These are phyloP conservation scores for Cydia amplana DNA, from an alignment of 1,140 invertebrate genomes.

Conservation along the genomic window DNA sequence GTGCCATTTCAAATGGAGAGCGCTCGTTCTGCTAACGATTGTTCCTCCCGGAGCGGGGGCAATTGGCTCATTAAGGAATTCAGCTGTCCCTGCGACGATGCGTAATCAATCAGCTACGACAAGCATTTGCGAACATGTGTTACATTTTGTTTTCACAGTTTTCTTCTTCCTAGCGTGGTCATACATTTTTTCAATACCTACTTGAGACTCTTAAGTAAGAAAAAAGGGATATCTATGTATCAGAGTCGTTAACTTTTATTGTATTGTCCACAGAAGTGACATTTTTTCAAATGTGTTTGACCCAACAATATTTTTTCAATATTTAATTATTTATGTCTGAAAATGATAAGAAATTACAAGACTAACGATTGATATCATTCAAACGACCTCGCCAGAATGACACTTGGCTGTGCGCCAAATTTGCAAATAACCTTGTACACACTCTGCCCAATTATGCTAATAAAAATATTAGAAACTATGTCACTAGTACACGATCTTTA, in stretches of 20 bases:
- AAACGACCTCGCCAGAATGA: slow-evolving; percentile 20
- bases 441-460: slow-evolving; percentile 16
- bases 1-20: neutral
- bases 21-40: neutral
- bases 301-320: neutral
- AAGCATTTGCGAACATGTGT: neutral
- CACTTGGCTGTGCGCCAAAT: slow-evolving; percentile 14
- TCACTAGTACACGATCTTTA: neutral
- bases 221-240: no score
- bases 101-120: slow-evolving; percentile 10
- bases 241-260: no score
- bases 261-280: no score
- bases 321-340: neutral
- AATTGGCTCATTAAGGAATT: slow-evolving; percentile 12
- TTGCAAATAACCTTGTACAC: slow-evolving; percentile 22
- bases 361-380: slow-evolving; percentile 21
- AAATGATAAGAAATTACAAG: neutral
- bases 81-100: neutral
- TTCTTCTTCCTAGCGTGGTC: no score
- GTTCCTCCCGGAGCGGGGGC: neutral
- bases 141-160: neutral
- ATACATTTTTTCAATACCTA: no score
- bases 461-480: slow-evolving; percentile 25
- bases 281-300: no score
- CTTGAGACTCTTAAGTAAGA: no score